Percentiles rank a stretch among this genome's conserved stretches.
Evolutionary conservation across 2,113 vertebrate species (phyloP).

Genomic region (Rhinogobius similis): DNA sequence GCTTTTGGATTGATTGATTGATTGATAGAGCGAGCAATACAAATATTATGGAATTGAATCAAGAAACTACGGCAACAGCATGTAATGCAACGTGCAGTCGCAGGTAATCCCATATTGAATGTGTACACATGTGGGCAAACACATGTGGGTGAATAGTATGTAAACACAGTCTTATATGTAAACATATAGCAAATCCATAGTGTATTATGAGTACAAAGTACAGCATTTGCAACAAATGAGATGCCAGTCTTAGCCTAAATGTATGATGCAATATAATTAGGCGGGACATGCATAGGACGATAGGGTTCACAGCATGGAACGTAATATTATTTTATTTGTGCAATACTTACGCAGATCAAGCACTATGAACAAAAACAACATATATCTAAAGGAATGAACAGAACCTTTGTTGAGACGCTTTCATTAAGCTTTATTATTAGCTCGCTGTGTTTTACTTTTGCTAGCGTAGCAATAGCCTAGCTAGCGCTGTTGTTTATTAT

Average conservation of each 20-base stretch:
- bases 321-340: not conserved
- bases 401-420: not conserved
- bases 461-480: not conserved
- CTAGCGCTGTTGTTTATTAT: constrained; percentile 12
- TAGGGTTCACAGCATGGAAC: not conserved
- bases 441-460: not conserved
- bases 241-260: not conserved
- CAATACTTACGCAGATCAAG: not conserved
- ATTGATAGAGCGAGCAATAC: no score
- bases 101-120: no score
- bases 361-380: not conserved
- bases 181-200: not conserved
- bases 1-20: no score
- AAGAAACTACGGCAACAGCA: no score
- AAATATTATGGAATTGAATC: no score
- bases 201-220: not conserved
- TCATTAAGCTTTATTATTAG: constrained; percentile 13
- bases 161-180: no score
- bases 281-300: not conserved
- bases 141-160: no score
- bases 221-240: not conserved
- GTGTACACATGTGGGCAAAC: no score
- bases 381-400: not conserved
- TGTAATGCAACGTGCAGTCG: no score
- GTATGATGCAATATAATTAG: not conserved